These are phyloP conservation scores for Pachypeltis micranthus DNA, from an alignment of 1,140 invertebrate genomes.

Conservation along the genomic window DNA sequence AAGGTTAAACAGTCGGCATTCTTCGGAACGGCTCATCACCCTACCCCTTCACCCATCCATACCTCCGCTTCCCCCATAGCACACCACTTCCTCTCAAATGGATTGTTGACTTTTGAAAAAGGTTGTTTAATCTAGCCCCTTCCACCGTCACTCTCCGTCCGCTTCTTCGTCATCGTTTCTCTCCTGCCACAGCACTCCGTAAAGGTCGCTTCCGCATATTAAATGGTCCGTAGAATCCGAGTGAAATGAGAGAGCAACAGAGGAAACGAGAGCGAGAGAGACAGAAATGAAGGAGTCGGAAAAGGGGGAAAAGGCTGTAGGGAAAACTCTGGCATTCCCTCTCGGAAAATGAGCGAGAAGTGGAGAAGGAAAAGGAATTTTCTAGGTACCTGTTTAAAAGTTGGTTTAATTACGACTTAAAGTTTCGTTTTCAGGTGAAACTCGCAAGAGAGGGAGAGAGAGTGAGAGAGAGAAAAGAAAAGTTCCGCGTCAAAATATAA, in stretches of 20 bases:
- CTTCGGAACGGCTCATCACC: constrained; percentile 2
- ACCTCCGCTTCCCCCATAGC: background rate
- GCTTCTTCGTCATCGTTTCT: background rate
- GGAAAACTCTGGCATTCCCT: background rate
- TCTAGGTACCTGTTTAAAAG: constrained; percentile 8
- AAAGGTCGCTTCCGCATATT: constrained; percentile 9
- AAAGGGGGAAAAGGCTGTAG: background rate
- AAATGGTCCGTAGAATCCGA: constrained; percentile 8
- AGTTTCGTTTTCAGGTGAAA: background rate
- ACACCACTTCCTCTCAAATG: constrained; percentile 2
- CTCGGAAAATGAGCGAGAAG: background rate
- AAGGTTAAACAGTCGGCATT: constrained; percentile 9
- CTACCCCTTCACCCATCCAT: background rate
- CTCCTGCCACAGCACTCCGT: background rate
- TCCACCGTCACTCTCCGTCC: background rate
- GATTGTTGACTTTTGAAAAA: constrained; percentile 10
- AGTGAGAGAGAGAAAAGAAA: background rate
- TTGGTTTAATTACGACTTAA: constrained; percentile 1
- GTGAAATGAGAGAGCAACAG: constrained; percentile 1
- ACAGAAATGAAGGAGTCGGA: background rate
- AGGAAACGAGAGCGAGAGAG: background rate
- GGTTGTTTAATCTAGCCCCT: constrained; percentile 4
- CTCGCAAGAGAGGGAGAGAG: too few relatives aligned
- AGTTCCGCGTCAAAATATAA: background rate
- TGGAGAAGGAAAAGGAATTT: background rate